These are phyloP conservation scores for Lordiphosa fenestrarum DNA, from an alignment of 2,888 invertebrate species.

Conservation along the genomic window DNA sequence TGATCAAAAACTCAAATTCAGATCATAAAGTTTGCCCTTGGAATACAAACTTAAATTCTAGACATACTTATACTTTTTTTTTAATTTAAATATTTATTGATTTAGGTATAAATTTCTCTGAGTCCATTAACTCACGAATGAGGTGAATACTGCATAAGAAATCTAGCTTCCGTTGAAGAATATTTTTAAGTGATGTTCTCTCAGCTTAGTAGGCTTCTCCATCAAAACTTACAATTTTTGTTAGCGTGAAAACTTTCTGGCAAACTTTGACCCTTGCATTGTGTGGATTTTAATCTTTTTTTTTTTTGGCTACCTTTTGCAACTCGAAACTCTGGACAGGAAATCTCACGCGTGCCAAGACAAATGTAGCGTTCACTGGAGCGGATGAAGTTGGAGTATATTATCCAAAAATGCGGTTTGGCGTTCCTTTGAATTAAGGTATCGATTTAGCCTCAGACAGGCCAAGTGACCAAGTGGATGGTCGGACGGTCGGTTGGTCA, in stretches of 20 bases:
- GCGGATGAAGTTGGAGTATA: constrained; percentile 50
- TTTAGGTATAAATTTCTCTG: too few relatives aligned
- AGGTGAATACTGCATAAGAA: too few relatives aligned
- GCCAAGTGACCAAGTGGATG: constrained; percentile 15
- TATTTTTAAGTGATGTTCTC: too few relatives aligned
- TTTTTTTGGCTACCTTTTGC: constrained; percentile 38
- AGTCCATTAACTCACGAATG: too few relatives aligned
- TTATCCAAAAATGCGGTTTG: constrained; percentile 70
- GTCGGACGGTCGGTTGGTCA: constrained; percentile 19
- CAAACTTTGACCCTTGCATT: neutral
- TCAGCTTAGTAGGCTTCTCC: too few relatives aligned
- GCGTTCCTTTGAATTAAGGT: constrained; percentile 70
- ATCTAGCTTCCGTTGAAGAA: too few relatives aligned
- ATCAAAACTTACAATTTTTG: neutral
- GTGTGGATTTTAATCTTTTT: neutral
- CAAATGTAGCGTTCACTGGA: constrained; percentile 18
- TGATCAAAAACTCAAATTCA: too few relatives aligned
- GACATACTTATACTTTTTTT: too few relatives aligned
- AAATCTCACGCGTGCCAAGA: constrained; percentile 69
- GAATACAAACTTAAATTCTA: too few relatives aligned
- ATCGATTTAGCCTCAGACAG: constrained; percentile 59
- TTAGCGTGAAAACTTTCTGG: constrained; percentile 1
- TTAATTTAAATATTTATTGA: too few relatives aligned
- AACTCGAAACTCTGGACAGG: constrained; percentile 55
- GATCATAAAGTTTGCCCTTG: too few relatives aligned